Evolutionary conservation across 1,140 invertebrate genomes (phyloP).

Genomic region (Artemia franciscana): DNA sequence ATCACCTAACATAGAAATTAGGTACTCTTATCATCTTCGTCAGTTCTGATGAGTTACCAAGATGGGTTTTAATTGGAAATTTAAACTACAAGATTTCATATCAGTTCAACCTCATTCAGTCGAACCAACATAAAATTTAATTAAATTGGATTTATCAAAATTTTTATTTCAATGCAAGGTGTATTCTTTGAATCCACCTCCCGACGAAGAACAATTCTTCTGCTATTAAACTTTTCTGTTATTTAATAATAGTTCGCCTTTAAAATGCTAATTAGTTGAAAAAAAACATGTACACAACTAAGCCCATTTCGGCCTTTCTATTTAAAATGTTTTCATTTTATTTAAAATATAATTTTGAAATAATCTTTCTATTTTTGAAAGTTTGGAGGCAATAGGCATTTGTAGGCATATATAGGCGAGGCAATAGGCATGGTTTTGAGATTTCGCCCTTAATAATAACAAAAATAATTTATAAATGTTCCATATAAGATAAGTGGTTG

Average conservation of each 20-base stretch:
- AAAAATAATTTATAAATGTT: too few species aligned
- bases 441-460: too few species aligned
- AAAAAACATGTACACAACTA: too few species aligned
- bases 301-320: too few species aligned
- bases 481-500: too few species aligned
- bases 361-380: too few species aligned
- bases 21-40: not conserved
- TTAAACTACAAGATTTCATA: not conserved
- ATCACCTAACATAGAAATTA: not conserved
- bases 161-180: not conserved
- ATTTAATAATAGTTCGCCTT: not conserved
- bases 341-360: too few species aligned
- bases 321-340: too few species aligned
- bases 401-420: too few species aligned
- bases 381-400: too few species aligned
- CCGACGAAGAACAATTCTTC: not conserved
- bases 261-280: too few species aligned
- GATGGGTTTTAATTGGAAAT: not conserved
- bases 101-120: not conserved
- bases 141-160: not conserved
- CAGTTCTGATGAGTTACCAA: not conserved
- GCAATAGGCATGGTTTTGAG: too few species aligned
- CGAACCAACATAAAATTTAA: not conserved
- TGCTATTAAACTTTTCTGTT: not conserved
- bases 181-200: not conserved